These are phyloP conservation scores for Heliopora coerulea DNA, from an alignment of 92 coral and sea anemone species.

Conservation along the genomic window DNA sequence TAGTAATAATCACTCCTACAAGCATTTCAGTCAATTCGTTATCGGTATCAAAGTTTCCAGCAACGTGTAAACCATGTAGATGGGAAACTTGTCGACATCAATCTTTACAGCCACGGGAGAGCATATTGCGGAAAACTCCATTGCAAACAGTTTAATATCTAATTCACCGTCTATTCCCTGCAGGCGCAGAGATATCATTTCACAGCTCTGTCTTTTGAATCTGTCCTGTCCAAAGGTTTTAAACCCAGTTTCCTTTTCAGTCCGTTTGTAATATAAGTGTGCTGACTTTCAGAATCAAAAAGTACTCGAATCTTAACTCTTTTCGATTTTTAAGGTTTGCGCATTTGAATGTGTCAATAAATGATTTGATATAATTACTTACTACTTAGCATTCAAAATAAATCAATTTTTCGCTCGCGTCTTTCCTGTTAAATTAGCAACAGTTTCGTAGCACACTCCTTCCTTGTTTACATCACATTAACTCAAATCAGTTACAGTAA, in stretches of 20 bases:
- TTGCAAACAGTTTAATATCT: neutral
- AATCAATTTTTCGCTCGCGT: too few species aligned
- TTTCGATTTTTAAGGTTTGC: too few species aligned
- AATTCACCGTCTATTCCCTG: neutral
- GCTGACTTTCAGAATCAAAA: neutral
- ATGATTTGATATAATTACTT: too few species aligned
- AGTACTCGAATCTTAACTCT: too few species aligned
- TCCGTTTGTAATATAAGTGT: neutral
- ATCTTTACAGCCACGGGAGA: neutral
- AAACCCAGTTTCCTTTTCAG: neutral
- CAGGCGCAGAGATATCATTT: neutral
- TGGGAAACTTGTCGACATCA: constrained; percentile 2
- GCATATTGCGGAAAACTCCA: neutral
- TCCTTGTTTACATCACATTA: too few species aligned
- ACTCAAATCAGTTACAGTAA: too few species aligned
- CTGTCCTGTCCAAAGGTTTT: neutral
- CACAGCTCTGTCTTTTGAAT: constrained; percentile 1
- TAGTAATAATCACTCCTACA: constrained; percentile 21
- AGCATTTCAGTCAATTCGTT: constrained; percentile 7
- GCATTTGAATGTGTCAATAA: too few species aligned
- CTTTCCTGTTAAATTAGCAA: too few species aligned
- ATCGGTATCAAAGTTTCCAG: neutral
- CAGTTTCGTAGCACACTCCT: too few species aligned
- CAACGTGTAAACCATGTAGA: constrained; percentile 8
- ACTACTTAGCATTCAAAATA: too few species aligned